A percentile compares a stretch with the other conserved stretches of the same genome.
phyloP scores from a whole-genome alignment of 1,140 invertebrate genomes.

The Drosophila bifasciata region DNA sequence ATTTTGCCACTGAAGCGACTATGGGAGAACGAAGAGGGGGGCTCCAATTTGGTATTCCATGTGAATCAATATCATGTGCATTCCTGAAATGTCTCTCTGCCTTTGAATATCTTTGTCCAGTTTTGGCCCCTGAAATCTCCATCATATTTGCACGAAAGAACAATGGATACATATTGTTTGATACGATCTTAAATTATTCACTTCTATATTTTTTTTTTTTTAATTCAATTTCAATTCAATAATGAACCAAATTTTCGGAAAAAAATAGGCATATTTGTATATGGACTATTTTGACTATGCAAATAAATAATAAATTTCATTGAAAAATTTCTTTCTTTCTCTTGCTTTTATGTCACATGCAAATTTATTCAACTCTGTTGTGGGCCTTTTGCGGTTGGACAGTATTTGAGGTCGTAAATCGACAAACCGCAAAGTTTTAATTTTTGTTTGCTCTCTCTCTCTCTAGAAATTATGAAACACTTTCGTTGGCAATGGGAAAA shows the following conservation, averaged over 20 bases:
- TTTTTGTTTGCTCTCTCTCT: constrained; percentile 2
- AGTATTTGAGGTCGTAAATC: constrained; percentile 31
- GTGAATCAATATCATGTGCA: constrained; percentile 17
- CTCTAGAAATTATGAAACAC: constrained; percentile 34
- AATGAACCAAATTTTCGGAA: no score
- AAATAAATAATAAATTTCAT: constrained; percentile 18
- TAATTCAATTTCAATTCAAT: no score
- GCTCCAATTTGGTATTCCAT: constrained; percentile 12
- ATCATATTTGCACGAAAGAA: no score
- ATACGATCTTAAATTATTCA: no score
- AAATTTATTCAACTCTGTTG: constrained; percentile 35
- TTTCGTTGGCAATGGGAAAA: constrained; percentile 12
- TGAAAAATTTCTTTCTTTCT: constrained; percentile 6
- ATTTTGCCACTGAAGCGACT: no score
- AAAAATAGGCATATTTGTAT: no score
- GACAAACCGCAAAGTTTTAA: constrained; percentile 23
- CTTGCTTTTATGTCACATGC: constrained; percentile 6
- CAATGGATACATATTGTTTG: no score
- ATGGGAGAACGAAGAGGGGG: constrained; percentile 2
- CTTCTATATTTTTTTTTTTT: no score
- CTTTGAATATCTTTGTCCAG: no score
- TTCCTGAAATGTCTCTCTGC: no score
- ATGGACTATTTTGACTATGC: not conserved
- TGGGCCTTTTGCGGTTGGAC: constrained; percentile 26
- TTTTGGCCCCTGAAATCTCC: no score